phyloP scores from a whole-genome alignment of 2,113 vertebrate genomes.

The Oxyura jamaicensis region DNA sequence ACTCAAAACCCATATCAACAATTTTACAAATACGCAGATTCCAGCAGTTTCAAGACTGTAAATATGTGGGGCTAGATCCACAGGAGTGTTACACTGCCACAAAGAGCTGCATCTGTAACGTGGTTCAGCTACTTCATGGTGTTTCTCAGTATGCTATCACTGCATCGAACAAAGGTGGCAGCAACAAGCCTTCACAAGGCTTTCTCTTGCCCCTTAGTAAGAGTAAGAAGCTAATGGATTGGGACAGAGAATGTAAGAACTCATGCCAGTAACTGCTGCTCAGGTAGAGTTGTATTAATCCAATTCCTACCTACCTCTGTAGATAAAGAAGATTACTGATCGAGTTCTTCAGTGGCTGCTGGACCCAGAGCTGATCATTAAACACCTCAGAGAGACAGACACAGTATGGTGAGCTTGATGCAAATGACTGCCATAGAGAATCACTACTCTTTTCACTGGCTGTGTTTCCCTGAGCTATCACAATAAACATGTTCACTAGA shows the following conservation, averaged over 20 bases:
- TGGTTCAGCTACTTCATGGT: not conserved
- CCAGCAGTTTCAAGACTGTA: not conserved
- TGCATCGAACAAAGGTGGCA: not conserved
- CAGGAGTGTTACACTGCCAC: not conserved
- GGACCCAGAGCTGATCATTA: not conserved
- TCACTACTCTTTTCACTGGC: not conserved
- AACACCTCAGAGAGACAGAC: not conserved
- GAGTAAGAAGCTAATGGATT: not conserved
- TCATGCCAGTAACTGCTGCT: not conserved
- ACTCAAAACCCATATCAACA: not conserved
- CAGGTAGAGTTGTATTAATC: not conserved
- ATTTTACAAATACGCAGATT: not conserved
- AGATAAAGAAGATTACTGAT: conserved; percentile 11
- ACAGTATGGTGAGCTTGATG: not conserved
- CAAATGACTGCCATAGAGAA: not conserved
- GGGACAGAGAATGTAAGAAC: not conserved
- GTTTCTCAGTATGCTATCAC: not conserved
- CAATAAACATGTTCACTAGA: not conserved
- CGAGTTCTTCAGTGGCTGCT: not conserved
- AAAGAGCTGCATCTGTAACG: not conserved
- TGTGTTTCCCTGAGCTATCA: not conserved
- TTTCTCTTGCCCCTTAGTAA: not conserved
- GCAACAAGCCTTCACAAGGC: not conserved
- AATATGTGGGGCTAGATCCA: not conserved
- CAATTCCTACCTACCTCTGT: not conserved